A percentile compares a stretch with the other conserved stretches of the same genome.
Conservation (phyloP, 92 coral and sea anemone species). For the Umimayanthus chanpuru region DNA sequence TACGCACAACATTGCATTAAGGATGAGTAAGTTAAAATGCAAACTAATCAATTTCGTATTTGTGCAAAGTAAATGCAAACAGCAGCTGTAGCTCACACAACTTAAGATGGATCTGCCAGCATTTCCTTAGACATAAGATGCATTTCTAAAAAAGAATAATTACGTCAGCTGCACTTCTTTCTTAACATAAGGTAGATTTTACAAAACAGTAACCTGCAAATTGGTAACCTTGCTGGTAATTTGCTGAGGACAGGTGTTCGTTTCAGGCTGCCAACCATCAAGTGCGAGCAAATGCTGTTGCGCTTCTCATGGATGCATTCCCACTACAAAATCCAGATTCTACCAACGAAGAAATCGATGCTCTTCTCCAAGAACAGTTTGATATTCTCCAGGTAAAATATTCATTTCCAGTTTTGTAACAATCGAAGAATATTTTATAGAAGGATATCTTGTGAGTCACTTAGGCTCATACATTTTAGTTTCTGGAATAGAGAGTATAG, state of each 20-base stretch:
- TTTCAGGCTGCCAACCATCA: slow-evolving; percentile 89
- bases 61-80: background rate
- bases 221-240: background rate
- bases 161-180: background rate
- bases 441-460: too few species aligned
- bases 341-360: slow-evolving; percentile 84
- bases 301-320: slow-evolving; percentile 88
- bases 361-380: slow-evolving; percentile 89
- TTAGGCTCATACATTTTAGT: too few species aligned
- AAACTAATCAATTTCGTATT: background rate
- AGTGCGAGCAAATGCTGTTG: slow-evolving; percentile 96
- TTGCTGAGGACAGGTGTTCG: background rate
- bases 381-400: slow-evolving; percentile 79
- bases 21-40: background rate
- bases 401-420: background rate
- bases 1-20: too few species aligned
- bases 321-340: slow-evolving; percentile 94
- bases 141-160: background rate
- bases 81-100: slow-evolving; percentile 87
- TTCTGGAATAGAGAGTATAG: too few species aligned
- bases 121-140: slow-evolving; percentile 54
- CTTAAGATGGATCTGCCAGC: slow-evolving; percentile 84
- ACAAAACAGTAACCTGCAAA: background rate
- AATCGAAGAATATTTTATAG: too few species aligned
- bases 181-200: background rate